phyloP scores from a whole-genome alignment of 2,113 vertebrate genomes.

The Illadopsis cleaveri region DNA sequence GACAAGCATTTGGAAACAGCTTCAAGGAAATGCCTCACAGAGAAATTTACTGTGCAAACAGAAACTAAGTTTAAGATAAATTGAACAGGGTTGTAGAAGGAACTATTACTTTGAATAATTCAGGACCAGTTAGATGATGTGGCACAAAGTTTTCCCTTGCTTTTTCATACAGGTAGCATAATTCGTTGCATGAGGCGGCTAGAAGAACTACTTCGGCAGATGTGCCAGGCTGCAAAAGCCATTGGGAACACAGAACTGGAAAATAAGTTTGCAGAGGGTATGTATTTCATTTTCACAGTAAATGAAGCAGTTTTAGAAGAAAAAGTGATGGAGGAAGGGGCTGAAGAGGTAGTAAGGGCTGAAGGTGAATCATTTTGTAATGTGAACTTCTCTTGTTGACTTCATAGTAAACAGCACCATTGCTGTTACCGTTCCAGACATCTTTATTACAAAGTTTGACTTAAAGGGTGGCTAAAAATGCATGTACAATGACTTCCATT shows the following conservation, averaged over 20 bases:
- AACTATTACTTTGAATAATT: background rate
- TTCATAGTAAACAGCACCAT: background rate
- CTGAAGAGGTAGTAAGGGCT: background rate
- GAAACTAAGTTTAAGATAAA: background rate
- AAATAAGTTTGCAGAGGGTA: conserved; percentile 97
- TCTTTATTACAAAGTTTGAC: background rate
- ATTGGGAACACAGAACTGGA: conserved; percentile 98
- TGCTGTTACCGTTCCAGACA: background rate
- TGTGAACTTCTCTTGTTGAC: background rate
- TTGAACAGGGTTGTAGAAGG: background rate
- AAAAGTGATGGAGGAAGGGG: background rate
- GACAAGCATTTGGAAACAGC: background rate
- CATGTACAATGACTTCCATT: background rate
- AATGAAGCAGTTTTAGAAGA: background rate
- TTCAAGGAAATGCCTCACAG: background rate
- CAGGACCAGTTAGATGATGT: background rate
- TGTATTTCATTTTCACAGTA: background rate
- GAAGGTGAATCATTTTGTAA: background rate
- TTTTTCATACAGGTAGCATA: conserved; percentile 85
- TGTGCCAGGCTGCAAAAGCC: conserved; percentile 98
- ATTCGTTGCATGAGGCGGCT: conserved; percentile 96
- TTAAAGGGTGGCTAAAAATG: background rate
- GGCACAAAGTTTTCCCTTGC: background rate
- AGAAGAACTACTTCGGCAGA: conserved; percentile 93
- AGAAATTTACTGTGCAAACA: background rate